Percentiles rank a stretch among this genome's conserved stretches.
These are phyloP conservation scores for Lithophane leautieri DNA, from an alignment of 2,888 invertebrate species.

Conservation along the genomic window DNA sequence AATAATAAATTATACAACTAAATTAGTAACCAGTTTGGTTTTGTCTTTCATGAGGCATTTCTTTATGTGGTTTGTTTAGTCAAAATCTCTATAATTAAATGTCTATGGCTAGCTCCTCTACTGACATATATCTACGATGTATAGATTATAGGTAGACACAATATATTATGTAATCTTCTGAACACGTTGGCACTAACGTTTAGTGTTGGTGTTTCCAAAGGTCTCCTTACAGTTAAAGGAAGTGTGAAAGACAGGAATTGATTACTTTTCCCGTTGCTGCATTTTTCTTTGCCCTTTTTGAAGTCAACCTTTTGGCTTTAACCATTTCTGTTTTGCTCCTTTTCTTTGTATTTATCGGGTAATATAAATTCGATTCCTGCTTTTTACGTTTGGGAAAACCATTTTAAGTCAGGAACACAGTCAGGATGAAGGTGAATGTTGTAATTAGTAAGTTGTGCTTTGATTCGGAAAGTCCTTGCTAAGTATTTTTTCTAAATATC, in stretches of 20 bases:
- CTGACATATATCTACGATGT: not conserved
- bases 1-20: too few relatives aligned
- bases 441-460: not conserved
- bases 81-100: not conserved
- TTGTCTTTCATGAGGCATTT: too few relatives aligned
- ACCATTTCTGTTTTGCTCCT: not conserved
- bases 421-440: not conserved
- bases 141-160: not conserved
- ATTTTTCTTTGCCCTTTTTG: conserved; percentile 14
- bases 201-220: conserved; percentile 33
- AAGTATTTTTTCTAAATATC: not conserved
- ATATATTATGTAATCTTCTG: not conserved
- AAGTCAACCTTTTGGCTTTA: not conserved
- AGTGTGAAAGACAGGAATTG: conserved; percentile 20
- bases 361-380: not conserved
- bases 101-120: not conserved
- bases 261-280: conserved; percentile 19
- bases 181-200: not conserved
- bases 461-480: not conserved
- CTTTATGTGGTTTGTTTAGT: not conserved
- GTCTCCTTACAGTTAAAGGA: conserved; percentile 4
- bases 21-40: too few relatives aligned
- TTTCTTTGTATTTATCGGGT: not conserved
- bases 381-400: not conserved
- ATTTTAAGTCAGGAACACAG: not conserved